Percentiles rank a stretch among this genome's conserved stretches.
phyloP scores from a whole-genome alignment of 2,113 vertebrate species.

The Bombycilla garrulus region DNA sequence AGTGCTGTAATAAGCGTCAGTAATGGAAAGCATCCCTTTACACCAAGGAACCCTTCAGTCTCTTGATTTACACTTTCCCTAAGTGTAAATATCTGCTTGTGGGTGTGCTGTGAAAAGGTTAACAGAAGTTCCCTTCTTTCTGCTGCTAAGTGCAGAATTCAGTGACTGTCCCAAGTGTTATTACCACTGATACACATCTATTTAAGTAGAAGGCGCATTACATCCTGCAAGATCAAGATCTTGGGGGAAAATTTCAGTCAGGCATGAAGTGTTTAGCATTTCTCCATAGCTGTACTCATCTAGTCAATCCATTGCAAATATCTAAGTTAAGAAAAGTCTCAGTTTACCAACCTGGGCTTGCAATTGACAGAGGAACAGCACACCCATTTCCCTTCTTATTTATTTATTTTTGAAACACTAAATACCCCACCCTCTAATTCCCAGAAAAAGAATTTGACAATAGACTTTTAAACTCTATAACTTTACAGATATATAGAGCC shows the following conservation, averaged over 20 bases:
- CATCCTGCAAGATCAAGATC: background rate
- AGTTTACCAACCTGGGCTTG: background rate
- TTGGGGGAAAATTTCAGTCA: background rate
- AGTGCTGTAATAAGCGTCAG: background rate
- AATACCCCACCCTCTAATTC: slow-evolving; percentile 9
- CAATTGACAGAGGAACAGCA: background rate
- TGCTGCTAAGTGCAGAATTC: background rate
- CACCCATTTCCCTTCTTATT: slow-evolving; percentile 40
- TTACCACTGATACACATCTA: background rate
- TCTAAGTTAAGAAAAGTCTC: background rate
- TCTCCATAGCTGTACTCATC: background rate
- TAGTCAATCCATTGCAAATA: background rate
- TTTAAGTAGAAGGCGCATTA: background rate
- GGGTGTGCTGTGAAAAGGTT: background rate
- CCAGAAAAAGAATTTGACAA: background rate
- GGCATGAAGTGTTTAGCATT: background rate
- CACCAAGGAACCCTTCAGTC: background rate
- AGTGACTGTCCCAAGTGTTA: background rate
- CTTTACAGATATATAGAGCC: background rate
- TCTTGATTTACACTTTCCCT: background rate
- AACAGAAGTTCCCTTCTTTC: background rate
- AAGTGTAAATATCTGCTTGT: background rate
- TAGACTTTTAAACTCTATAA: background rate
- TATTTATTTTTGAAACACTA: slow-evolving; percentile 19
- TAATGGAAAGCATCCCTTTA: background rate